Evolutionary conservation across 2,888 invertebrate species (phyloP).

Genomic region (Odontocerum albicorne): DNA sequence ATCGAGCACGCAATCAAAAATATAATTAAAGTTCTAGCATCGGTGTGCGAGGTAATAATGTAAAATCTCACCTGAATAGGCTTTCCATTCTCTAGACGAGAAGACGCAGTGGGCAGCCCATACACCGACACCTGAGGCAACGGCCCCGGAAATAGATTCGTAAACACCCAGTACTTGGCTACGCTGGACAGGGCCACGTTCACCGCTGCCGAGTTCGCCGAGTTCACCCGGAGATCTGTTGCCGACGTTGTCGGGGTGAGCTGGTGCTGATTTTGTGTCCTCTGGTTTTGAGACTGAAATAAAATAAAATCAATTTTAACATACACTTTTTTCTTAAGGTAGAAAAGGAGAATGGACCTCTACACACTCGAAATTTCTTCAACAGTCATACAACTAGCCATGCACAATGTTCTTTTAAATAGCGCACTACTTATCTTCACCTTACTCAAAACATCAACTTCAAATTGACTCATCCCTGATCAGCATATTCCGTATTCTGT

Average conservation of each 20-base stretch:
- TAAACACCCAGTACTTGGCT: constrained; percentile 83
- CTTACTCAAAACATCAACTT: too few species aligned
- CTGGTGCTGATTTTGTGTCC: constrained; percentile 43
- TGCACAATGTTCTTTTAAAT: too few species aligned
- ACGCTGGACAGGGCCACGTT: constrained; percentile 74
- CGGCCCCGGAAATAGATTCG: constrained; percentile 76
- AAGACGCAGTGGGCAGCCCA: constrained; percentile 61
- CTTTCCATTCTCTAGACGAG: constrained; percentile 64
- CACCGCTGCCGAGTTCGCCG: constrained; percentile 65
- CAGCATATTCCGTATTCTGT: too few species aligned
- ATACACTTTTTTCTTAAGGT: too few species aligned
- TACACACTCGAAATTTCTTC: background rate
- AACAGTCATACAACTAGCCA: too few species aligned
- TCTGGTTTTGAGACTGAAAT: constrained; percentile 42
- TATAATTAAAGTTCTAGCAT: too few species aligned
- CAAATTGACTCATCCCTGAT: too few species aligned
- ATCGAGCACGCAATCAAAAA: too few species aligned
- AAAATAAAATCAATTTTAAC: background rate
- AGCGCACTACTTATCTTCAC: too few species aligned
- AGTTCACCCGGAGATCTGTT: constrained; percentile 64
- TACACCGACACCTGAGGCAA: constrained; percentile 76
- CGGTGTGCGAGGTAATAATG: too few species aligned
- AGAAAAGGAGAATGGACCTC: too few species aligned
- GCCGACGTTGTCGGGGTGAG: constrained; percentile 58
- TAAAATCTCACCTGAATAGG: constrained; percentile 61